phyloP scores from a whole-genome alignment of 2,888 invertebrate genomes.

The Aelia acuminata region DNA sequence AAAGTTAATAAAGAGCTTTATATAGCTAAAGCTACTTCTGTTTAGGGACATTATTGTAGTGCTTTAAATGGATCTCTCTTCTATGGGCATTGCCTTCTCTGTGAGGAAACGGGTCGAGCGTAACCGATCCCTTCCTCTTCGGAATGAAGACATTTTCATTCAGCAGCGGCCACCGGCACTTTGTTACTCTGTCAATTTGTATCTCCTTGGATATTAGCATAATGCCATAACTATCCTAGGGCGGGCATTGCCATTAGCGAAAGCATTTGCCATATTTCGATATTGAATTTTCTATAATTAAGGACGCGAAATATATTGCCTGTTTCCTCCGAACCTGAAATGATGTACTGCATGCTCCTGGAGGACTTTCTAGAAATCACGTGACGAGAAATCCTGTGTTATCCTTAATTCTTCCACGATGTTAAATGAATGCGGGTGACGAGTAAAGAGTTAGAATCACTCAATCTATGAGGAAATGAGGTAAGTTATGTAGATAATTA shows the following conservation, averaged over 20 bases:
- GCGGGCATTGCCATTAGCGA: not conserved
- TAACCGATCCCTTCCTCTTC: slow-evolving; percentile 41
- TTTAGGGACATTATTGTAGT: slow-evolving; percentile 5
- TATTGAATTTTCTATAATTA: slow-evolving; percentile 39
- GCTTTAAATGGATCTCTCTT: not conserved
- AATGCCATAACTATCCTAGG: slow-evolving; percentile 6
- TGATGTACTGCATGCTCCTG: not conserved
- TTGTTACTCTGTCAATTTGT: slow-evolving; percentile 48
- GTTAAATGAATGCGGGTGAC: not conserved
- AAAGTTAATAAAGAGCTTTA: slow-evolving; percentile 34
- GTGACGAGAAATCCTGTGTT: not conserved
- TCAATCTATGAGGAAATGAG: not conserved
- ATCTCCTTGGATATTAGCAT: slow-evolving; percentile 41
- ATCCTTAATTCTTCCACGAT: not conserved
- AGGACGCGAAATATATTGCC: not conserved
- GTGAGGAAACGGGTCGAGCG: slow-evolving; percentile 13
- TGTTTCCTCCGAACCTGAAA: slow-evolving; percentile 3
- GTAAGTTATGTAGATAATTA: too few relatives aligned
- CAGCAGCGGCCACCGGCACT: slow-evolving; percentile 22
- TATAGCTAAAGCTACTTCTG: slow-evolving; percentile 14
- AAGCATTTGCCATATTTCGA: slow-evolving; percentile 38
- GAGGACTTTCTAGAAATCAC: not conserved
- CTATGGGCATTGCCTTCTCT: slow-evolving; percentile 46
- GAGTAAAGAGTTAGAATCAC: not conserved
- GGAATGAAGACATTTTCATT: slow-evolving; percentile 51